phyloP scores from a whole-genome alignment of 2,888 invertebrate species.

The Tribolium freemani region DNA sequence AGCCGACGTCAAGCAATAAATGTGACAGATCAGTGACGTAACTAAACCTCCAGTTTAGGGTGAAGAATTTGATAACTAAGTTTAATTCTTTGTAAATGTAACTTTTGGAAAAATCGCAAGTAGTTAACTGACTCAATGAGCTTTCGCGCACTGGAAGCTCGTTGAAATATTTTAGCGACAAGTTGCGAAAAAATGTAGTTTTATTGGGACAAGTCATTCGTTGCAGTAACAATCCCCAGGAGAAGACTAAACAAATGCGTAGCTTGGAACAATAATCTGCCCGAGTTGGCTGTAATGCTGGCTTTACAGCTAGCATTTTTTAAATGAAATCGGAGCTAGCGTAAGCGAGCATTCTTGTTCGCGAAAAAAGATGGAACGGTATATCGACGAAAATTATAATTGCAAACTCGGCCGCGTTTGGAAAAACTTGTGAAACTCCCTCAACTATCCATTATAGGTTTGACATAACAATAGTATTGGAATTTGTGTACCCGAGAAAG shows the following conservation, averaged over 20 bases:
- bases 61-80: no score
- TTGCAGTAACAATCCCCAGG: conserved; percentile 21
- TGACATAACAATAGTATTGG: conserved; percentile 27
- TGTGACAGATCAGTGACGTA: conserved; percentile 29
- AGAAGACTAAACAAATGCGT: conserved; percentile 42
- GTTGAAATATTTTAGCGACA: conserved; percentile 19
- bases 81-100: no score
- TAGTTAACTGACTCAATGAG: conserved; percentile 4
- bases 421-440: conserved; percentile 21
- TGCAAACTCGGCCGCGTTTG: conserved; percentile 7
- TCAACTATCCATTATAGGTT: conserved; percentile 9
- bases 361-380: neutral
- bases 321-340: conserved; percentile 28
- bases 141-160: conserved; percentile 24
- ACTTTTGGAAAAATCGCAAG: no score
- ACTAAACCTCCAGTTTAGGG: no score
- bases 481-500: conserved; percentile 23
- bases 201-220: conserved; percentile 22
- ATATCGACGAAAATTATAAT: conserved; percentile 21
- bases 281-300: conserved; percentile 7
- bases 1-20: conserved; percentile 38
- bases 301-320: conserved; percentile 19
- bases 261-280: conserved; percentile 20
- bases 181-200: neutral
- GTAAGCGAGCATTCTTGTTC: conserved; percentile 16